Evolutionary conservation across 2,113 vertebrate species (phyloP).

Genomic region (Gracilinanus agilis): DNA sequence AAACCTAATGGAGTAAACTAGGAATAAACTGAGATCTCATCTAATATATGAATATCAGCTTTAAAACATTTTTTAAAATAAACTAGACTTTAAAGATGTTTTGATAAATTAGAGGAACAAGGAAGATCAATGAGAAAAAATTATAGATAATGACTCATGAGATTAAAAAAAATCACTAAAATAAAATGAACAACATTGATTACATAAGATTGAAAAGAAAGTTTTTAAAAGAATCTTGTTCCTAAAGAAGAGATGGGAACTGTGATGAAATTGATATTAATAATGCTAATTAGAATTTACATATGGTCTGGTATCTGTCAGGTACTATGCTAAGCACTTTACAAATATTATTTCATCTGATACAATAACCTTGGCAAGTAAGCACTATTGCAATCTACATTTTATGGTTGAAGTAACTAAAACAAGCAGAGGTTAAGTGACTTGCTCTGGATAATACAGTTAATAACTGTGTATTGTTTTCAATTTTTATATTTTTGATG

Average conservation of each 20-base stretch:
- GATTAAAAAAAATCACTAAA: neutral
- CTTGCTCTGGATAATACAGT: neutral
- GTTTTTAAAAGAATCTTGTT: neutral
- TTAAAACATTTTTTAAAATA: too few relatives aligned
- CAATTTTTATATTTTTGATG: neutral
- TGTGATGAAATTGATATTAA: neutral
- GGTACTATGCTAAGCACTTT: neutral
- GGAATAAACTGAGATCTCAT: neutral
- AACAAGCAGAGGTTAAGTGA: neutral
- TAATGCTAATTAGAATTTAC: neutral
- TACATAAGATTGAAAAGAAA: neutral
- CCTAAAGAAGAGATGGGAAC: too few relatives aligned
- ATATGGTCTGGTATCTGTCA: neutral
- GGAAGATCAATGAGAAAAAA: neutral
- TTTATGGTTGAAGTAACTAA: neutral
- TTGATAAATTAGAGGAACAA: neutral
- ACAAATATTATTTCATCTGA: neutral
- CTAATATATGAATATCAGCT: neutral
- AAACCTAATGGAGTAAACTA: neutral
- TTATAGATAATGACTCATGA: neutral
- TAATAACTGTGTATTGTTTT: neutral
- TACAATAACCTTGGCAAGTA: neutral
- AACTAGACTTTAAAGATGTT: neutral
- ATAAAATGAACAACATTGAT: neutral
- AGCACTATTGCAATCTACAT: fast-evolving